Base-by-base conservation (phyloP, 2,113 vertebrate genomes). In the Syngnathus floridae region DNA sequence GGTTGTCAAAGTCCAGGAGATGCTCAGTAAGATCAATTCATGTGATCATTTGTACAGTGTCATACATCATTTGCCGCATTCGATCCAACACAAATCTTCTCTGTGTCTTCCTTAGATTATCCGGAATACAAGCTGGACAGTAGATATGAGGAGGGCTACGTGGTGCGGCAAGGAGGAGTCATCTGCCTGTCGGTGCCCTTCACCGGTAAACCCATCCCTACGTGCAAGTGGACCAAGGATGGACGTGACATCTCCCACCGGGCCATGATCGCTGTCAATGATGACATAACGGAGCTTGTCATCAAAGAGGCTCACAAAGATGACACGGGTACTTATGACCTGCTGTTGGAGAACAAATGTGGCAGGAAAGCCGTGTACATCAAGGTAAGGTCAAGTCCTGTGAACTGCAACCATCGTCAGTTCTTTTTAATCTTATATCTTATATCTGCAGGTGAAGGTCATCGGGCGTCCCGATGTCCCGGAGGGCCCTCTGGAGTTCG, bases 141-240 rank as follows among this genome's bases (percentile, higher is more conserved):
- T 75, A 93, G 90, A 86, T 98, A 99, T 74, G 94, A 92, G 83
- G 95, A 98, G 86, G 94, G 92, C 80, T 90, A 98, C 63, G 87
- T 95, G 83, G 94, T 98, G 67, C 93, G 97, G 84, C 96, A 98
- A 90, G 95, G 95, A 67, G 95, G 96, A 67, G 95, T 95, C 61
- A 90, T 99, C 81, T 92, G 87, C 74, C 90, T 99, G 72, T 93
- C 93, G 60, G 93, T 99, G 80, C 95, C 95, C 77, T 95, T 99
- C 79, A 98, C 94, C 88, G 97, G 97, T 69, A 99, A 99, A 88
- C 97, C 97, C 65, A 87, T 95, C 67, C 97, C 97, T 45, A 86
- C 90, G 77, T 97, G 94, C 76, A 98, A 97, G 88, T 99, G 97
- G 97, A 98, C 97, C 67, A 99, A 99, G 80, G 97, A 99, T 78